Evolutionary conservation across 2,113 vertebrate species (phyloP), one percentile per base, ranked within the genome.

Genomic region (Platanista minor): DNA sequence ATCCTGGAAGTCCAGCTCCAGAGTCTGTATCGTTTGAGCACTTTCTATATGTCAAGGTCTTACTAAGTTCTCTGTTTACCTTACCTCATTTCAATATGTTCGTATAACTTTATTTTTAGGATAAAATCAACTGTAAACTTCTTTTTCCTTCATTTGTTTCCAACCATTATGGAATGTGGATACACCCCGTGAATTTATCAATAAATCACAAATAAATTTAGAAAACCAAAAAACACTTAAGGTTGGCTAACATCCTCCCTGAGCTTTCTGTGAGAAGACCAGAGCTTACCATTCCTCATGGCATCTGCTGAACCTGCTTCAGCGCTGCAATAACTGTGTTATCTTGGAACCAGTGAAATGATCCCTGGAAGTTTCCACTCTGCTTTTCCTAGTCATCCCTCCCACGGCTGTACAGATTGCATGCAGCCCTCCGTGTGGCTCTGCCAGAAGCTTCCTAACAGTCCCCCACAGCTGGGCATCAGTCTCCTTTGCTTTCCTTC

Each of bases 51-150:
- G 11, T 33, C 36, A 75, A 43, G 4, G 11, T 39, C 31, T 66
- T 23, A 15, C 25, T 25, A 74, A 29, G 6, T 66, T 78, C 27
- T 95, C 72, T 64, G 13, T 43, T 25, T 66, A n/a, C 11, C 13
- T 69, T 82, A 52, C 61, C 49, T 62, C 59, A 54, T 57, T 93
- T 88, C 87, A 95, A 41, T 95, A 97, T 69, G 71, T 69, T 97
- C 88, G 97, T 97, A 96, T 96, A 88, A 95, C 84, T 90, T 97
- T 87, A 93, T 17, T 94, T 71, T 97, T 97, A 96, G 87, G 90
- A 75, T 98, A 97, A 98, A 98, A 98, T 96, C 87, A 97, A 97
- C 95, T 94, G 90, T 93, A 98, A 97, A 95, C 92, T 97, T 80
- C 77, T 87, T 89, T 78, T 80, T 86, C 49, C 94, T 96, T 97